These are phyloP conservation scores for Cosmopolites sordidus DNA, from an alignment of 2,888 invertebrate genomes.

Conservation along the genomic window DNA sequence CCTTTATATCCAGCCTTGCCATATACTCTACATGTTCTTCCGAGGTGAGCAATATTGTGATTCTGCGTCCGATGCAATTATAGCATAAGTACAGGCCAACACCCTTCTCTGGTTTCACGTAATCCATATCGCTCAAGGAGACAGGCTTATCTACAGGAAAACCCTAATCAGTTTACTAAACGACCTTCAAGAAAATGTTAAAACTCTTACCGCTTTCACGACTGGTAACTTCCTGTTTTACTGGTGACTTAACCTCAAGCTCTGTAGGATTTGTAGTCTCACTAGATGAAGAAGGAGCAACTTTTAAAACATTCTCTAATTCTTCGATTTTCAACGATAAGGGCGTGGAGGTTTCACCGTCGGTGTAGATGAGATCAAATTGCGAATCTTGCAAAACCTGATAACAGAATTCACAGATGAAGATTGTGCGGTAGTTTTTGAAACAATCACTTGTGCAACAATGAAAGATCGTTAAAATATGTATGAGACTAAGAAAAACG, in stretches of 20 bases:
- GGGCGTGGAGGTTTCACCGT: conserved; percentile 3
- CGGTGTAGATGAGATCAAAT: conserved; percentile 28
- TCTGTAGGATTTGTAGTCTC: too few species aligned
- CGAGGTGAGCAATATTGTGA: conserved; percentile 25
- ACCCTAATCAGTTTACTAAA: too few species aligned
- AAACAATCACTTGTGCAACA: too few species aligned
- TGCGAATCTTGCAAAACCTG: conserved; percentile 24
- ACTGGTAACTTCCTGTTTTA: too few species aligned
- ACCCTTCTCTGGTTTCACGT: conserved; percentile 24
- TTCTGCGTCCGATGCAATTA: conserved; percentile 19
- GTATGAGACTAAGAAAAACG: too few species aligned
- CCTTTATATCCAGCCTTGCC: conserved; percentile 7
- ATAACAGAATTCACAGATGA: too few species aligned
- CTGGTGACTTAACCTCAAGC: too few species aligned
- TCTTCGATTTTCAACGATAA: conserved; percentile 7
- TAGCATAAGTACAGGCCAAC: conserved; percentile 24
- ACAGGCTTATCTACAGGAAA: conserved; percentile 17
- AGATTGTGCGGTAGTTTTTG: too few species aligned
- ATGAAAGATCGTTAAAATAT: too few species aligned
- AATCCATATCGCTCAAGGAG: conserved; percentile 28
- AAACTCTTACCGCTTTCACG: too few species aligned
- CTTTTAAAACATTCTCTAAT: neutral
- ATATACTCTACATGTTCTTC: conserved; percentile 25
- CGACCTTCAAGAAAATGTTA: too few species aligned
- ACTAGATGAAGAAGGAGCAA: too few species aligned